Percentiles rank a stretch among this genome's conserved stretches.
phyloP scores from a whole-genome alignment of 2,888 invertebrate genomes.

The Listrodromus nycthemerus region DNA sequence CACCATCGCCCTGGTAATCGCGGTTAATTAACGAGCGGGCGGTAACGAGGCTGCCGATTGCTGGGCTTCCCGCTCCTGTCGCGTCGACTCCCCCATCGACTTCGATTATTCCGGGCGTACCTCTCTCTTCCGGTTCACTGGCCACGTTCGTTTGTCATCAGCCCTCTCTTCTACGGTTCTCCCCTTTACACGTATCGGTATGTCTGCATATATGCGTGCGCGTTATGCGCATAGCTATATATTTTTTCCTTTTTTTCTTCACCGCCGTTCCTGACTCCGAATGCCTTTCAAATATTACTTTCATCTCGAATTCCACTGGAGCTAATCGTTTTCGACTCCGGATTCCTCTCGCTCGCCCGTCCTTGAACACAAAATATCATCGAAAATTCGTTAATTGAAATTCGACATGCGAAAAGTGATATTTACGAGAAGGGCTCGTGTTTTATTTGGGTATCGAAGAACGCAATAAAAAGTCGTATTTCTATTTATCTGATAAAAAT shows the following conservation, averaged over 20 bases:
- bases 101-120: slow-evolving; percentile 77
- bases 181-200: slow-evolving; percentile 29
- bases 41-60: slow-evolving; percentile 81
- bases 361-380: slow-evolving; percentile 19
- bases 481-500: too few species aligned
- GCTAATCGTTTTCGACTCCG: slow-evolving; percentile 1
- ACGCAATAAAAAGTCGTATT: too few species aligned
- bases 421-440: background rate
- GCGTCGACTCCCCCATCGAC: slow-evolving; percentile 71
- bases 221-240: background rate
- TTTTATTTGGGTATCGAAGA: too few species aligned
- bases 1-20: slow-evolving; percentile 79
- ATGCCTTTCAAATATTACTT: background rate
- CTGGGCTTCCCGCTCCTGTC: slow-evolving; percentile 67
- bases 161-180: slow-evolving; percentile 27
- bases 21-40: slow-evolving; percentile 80
- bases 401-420: background rate
- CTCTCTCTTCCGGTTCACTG: slow-evolving; percentile 75
- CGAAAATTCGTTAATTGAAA: slow-evolving; percentile 22
- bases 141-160: slow-evolving; percentile 73
- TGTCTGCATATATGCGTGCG: too few species aligned
- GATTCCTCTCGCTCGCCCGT: slow-evolving; percentile 26
- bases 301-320: slow-evolving; percentile 22
- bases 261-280: slow-evolving; percentile 34
- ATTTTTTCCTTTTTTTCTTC: slow-evolving; percentile 27